Percentiles rank a stretch among this genome's conserved stretches.
Evolutionary conservation across 2,888 invertebrate species (phyloP).

Genomic region (Nephrotoma guestfalica): DNA sequence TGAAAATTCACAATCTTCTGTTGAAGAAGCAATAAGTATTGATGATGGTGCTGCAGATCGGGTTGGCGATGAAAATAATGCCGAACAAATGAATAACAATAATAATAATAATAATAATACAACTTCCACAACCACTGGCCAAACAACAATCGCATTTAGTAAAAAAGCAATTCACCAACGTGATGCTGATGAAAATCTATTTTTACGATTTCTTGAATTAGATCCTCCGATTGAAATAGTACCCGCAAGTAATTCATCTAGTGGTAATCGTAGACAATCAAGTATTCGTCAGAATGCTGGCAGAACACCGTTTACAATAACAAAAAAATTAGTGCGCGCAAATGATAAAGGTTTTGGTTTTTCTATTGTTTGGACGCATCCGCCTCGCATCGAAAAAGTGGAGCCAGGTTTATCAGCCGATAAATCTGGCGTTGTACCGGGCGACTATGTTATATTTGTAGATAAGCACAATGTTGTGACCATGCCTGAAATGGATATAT

Average conservation of each 20-base stretch:
- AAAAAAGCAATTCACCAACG: constrained; percentile 43
- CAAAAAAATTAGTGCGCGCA: constrained; percentile 42
- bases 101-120: not conserved
- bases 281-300: constrained; percentile 34
- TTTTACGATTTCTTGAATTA: constrained; percentile 61
- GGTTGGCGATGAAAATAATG: constrained; percentile 5
- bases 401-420: constrained; percentile 71
- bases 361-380: constrained; percentile 79
- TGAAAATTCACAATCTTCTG: constrained; percentile 33
- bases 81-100: constrained; percentile 11
- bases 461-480: constrained; percentile 78
- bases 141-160: constrained; percentile 28
- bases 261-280: constrained; percentile 24
- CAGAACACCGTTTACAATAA: constrained; percentile 70
- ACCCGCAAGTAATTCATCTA: constrained; percentile 35
- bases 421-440: constrained; percentile 64
- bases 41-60: constrained; percentile 20
- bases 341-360: constrained; percentile 61
- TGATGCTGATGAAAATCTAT: constrained; percentile 59
- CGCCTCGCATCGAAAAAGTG: constrained; percentile 71
- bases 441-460: constrained; percentile 79
- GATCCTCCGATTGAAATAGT: constrained; percentile 52
- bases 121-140: constrained; percentile 10
- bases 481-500: constrained; percentile 56
- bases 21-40: constrained; percentile 25